These are phyloP conservation scores for Psittacus erithacus DNA, from an alignment of 2,113 vertebrate species.

Conservation along the genomic window DNA sequence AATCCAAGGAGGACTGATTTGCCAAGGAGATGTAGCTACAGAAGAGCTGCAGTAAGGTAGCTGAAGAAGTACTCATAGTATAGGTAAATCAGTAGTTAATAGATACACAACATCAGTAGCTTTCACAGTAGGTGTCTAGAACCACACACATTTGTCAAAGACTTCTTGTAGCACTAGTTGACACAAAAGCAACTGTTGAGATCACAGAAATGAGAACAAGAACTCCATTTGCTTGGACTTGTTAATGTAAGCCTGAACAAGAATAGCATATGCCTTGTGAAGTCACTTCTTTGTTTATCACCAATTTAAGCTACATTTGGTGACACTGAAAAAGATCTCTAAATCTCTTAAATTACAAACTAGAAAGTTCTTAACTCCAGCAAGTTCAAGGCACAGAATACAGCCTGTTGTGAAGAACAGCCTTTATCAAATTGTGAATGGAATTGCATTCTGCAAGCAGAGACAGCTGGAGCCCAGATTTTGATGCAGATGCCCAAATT, in stretches of 20 bases:
- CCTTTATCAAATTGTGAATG: background rate
- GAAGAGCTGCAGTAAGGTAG: background rate
- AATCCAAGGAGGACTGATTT: background rate
- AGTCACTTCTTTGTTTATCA: background rate
- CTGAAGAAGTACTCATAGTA: background rate
- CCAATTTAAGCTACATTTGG: background rate
- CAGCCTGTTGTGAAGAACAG: background rate
- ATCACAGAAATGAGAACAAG: background rate
- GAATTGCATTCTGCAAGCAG: background rate
- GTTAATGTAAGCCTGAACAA: background rate
- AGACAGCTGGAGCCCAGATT: background rate
- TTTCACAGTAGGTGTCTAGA: background rate
- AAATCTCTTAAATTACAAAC: background rate
- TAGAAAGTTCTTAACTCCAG: background rate
- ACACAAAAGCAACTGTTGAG: background rate
- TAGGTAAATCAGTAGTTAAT: background rate
- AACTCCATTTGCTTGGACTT: background rate
- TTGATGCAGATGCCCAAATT: background rate
- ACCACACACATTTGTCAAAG: background rate
- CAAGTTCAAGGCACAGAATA: background rate
- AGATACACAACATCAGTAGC: background rate
- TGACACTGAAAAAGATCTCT: background rate
- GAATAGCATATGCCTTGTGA: background rate
- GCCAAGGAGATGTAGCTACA: background rate
- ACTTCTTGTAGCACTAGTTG: background rate